A percentile compares a stretch with the other conserved stretches of the same genome.
These are phyloP conservation scores for Gracilinanus agilis DNA, from an alignment of 2,113 vertebrate species.

Conservation along the genomic window DNA sequence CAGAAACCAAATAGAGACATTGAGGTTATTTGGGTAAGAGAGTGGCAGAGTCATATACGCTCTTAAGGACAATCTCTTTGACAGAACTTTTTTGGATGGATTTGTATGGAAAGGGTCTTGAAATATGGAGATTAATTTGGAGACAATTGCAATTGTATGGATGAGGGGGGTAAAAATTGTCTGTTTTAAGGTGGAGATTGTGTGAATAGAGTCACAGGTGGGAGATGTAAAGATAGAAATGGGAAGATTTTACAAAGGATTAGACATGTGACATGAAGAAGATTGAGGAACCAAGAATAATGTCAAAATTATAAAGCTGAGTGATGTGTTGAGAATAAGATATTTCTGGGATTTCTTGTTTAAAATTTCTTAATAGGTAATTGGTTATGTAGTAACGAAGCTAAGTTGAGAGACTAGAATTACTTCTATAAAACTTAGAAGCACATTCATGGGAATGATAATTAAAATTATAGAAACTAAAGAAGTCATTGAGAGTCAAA, in stretches of 20 bases:
- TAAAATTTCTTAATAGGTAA: not conserved
- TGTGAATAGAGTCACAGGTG: not conserved
- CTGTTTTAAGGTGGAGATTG: not conserved
- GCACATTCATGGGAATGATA: not conserved
- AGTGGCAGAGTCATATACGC: not conserved
- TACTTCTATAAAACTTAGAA: no score
- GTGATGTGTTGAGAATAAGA: not conserved
- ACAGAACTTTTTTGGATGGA: not conserved
- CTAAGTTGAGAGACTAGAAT: no score
- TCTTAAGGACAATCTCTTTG: not conserved
- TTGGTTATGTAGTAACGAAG: no score
- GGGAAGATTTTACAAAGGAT: not conserved
- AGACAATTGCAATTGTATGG: not conserved
- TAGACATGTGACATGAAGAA: not conserved
- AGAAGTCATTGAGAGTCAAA: not conserved
- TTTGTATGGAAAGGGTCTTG: not conserved
- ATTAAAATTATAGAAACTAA: not conserved
- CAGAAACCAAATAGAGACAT: not conserved
- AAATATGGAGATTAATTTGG: not conserved
- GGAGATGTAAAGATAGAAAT: not conserved
- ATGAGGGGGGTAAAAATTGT: not conserved
- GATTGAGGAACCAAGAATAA: not conserved
- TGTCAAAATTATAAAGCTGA: not conserved
- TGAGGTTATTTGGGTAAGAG: not conserved
- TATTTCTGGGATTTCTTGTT: not conserved